These are phyloP conservation scores for Botrylloides violaceus DNA, from an alignment of 23 tunicate species.

Conservation along the genomic window DNA sequence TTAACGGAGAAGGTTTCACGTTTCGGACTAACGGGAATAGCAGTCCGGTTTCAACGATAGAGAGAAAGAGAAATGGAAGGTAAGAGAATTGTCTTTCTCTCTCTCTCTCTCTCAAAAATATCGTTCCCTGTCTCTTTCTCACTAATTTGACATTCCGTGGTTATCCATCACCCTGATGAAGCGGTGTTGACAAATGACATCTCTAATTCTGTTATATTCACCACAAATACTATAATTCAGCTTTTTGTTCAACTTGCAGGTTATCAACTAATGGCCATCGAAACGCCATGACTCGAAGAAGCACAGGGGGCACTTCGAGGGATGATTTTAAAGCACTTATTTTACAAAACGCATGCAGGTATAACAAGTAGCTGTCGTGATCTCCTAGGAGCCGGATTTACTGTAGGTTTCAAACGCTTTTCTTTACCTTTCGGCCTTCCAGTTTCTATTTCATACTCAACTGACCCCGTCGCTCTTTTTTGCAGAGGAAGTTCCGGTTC, in stretches of 20 bases:
- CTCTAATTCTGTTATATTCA: too few relatives aligned
- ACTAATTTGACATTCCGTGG: too few relatives aligned
- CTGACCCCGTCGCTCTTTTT: neutral
- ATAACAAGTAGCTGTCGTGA: conserved; percentile 1
- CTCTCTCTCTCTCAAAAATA: too few relatives aligned
- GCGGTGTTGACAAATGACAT: too few relatives aligned
- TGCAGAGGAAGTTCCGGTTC: conserved; percentile 38
- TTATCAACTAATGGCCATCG: conserved; percentile 15
- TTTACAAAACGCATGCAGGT: conserved; percentile 74
- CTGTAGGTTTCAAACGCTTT: too few relatives aligned
- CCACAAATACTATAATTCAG: too few relatives aligned
- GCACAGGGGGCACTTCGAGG: conserved; percentile 37
- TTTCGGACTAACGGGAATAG: conserved; percentile 23
- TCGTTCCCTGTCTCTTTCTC: too few relatives aligned
- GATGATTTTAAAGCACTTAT: conserved; percentile 89
- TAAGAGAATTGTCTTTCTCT: neutral
- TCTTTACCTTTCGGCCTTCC: too few relatives aligned
- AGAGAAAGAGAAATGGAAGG: conserved; percentile 40
- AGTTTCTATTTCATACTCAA: too few relatives aligned
- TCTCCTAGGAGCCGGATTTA: neutral
- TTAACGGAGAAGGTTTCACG: conserved; percentile 28
- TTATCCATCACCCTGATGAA: too few relatives aligned
- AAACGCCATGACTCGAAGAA: conserved; percentile 17
- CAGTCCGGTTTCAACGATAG: conserved; percentile 54
- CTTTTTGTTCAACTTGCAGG: too few relatives aligned